phyloP scores from a whole-genome alignment of 2,888 invertebrate species.

The Metellina segmentata region DNA sequence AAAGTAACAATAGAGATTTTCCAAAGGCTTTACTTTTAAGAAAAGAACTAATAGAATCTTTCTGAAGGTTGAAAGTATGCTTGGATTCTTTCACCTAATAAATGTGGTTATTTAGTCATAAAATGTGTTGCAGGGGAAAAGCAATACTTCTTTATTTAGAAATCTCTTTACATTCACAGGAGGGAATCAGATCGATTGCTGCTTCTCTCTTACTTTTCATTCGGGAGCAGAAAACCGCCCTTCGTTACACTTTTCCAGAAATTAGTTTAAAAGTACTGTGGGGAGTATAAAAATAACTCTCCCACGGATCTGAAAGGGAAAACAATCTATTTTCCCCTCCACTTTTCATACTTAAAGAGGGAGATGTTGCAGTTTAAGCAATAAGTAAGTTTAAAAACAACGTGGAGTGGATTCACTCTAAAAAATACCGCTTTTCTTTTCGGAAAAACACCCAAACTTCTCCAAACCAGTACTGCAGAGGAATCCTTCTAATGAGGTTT shows the following conservation, averaged over 20 bases:
- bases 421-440: background rate
- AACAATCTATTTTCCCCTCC: background rate
- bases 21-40: no score
- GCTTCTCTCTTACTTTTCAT: no score
- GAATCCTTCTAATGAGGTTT: slow-evolving; percentile 31
- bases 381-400: background rate
- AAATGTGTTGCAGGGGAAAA: no score
- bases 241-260: background rate
- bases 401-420: background rate
- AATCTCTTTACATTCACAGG: no score
- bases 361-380: background rate
- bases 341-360: background rate
- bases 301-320: background rate
- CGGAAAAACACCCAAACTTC: background rate
- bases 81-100: no score
- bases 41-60: no score
- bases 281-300: slow-evolving; percentile 7
- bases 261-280: background rate
- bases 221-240: background rate
- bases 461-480: background rate
- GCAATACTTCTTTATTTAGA: no score
- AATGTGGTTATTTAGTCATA: no score
- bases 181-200: no score
- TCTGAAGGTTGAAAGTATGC: no score
- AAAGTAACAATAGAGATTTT: no score